Conservation (phyloP, 2,797 vertebrate genomes). For the Lepus townsendii region DNA sequence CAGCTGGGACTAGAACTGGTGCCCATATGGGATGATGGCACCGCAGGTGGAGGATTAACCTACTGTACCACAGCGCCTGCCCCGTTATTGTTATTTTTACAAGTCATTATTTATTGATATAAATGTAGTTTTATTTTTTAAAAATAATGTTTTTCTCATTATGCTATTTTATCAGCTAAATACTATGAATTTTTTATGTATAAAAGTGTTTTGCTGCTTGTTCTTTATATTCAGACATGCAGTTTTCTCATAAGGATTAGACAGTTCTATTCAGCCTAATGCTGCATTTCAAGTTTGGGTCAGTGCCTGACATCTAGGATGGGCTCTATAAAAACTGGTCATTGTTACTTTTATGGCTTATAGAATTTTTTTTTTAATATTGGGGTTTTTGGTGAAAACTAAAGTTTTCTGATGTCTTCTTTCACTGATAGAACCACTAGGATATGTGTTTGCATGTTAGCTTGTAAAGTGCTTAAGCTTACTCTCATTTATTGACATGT, state of each 20-base stretch:
- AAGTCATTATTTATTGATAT: slow-evolving; percentile 57
- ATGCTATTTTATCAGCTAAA: slow-evolving; percentile 12
- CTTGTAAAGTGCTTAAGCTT: slow-evolving; percentile 56
- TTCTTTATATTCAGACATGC: background rate
- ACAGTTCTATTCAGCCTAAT: background rate
- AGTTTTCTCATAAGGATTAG: slow-evolving; percentile 50
- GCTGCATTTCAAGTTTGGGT: slow-evolving; percentile 19
- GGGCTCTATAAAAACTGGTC: background rate
- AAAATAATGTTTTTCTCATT: slow-evolving; percentile 10
- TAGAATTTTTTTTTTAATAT: slow-evolving; percentile 46
- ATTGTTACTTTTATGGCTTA: slow-evolving; percentile 39
- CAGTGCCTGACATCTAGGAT: background rate
- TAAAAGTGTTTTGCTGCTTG: slow-evolving; percentile 24
- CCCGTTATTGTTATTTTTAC: background rate
- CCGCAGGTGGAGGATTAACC: too few relatives aligned
- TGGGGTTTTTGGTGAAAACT: background rate
- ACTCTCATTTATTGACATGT: slow-evolving; percentile 68
- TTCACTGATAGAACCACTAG: background rate
- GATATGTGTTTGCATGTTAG: slow-evolving; percentile 53
- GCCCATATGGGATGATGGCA: too few relatives aligned
- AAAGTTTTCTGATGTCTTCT: background rate
- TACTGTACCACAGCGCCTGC: too few relatives aligned
- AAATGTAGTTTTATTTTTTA: slow-evolving; percentile 6
- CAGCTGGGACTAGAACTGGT: too few relatives aligned
- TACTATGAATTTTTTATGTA: slow-evolving; percentile 11